Conservation (phyloP, 1,140 invertebrate genomes). For the Zeugodacus cucurbitae region DNA sequence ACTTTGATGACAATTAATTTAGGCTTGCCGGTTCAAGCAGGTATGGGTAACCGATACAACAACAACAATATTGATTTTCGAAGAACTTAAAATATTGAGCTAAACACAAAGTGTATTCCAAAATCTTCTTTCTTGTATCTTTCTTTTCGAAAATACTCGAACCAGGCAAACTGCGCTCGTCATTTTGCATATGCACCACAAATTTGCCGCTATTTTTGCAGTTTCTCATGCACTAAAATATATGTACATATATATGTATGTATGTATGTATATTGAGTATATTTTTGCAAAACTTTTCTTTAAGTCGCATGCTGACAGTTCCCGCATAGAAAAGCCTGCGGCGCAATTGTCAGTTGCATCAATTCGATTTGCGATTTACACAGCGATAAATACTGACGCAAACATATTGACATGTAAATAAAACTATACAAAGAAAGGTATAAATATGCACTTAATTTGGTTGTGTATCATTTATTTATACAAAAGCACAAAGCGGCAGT, state of each 20-base stretch:
- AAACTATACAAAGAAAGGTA: not conserved
- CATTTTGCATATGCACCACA: too few relatives aligned
- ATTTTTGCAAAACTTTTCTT: not conserved
- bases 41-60: too few relatives aligned
- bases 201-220: too few relatives aligned
- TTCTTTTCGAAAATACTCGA: too few relatives aligned
- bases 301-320: not conserved
- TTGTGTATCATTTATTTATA: not conserved
- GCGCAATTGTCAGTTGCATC: conserved; percentile 12
- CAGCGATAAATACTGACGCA: not conserved
- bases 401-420: not conserved
- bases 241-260: not conserved
- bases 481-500: not conserved
- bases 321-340: not conserved
- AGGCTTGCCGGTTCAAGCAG: too few relatives aligned
- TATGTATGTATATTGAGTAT: not conserved
- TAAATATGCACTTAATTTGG: not conserved
- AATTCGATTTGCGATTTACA: not conserved
- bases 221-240: not conserved
- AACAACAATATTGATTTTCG: too few relatives aligned
- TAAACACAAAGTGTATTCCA: too few relatives aligned
- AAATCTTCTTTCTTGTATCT: too few relatives aligned
- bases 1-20: too few relatives aligned
- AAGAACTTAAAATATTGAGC: too few relatives aligned
- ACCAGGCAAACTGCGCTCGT: too few relatives aligned